Percentiles rank a stretch among this genome's conserved stretches.
Evolutionary conservation across 2,113 vertebrate species (phyloP).

Genomic region (Salminus brasiliensis): DNA sequence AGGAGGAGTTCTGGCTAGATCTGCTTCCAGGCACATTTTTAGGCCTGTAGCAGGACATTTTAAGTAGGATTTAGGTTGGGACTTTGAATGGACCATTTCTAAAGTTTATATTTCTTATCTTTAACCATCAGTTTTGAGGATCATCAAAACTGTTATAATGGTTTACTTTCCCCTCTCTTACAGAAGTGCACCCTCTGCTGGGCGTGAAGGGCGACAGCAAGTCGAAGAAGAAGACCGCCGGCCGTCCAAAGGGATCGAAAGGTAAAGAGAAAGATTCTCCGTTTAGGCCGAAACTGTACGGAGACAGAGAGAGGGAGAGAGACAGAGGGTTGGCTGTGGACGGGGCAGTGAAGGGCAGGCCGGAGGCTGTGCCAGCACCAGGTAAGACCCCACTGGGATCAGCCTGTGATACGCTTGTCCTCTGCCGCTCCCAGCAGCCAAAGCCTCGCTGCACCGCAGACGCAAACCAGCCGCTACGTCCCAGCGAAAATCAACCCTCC

Average conservation of each 20-base stretch:
- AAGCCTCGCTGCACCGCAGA: conserved; percentile 35
- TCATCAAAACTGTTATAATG: too few relatives aligned
- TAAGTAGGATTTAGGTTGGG: too few relatives aligned
- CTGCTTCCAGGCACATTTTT: too few relatives aligned
- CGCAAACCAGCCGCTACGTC: conserved; percentile 23
- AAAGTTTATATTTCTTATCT: too few relatives aligned
- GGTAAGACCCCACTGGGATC: conserved; percentile 82
- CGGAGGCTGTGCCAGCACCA: conserved; percentile 89
- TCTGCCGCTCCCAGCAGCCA: conserved; percentile 52
- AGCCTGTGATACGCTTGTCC: conserved; percentile 75
- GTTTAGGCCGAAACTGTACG: conserved; percentile 96
- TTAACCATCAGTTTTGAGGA: too few relatives aligned
- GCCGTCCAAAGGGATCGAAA: conserved; percentile 99
- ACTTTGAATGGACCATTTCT: too few relatives aligned
- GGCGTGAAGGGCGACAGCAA: conserved; percentile 98
- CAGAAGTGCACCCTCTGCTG: conserved; percentile 97
- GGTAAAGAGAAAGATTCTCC: conserved; percentile 99
- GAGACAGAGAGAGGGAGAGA: conserved; percentile 91
- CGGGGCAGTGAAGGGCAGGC: conserved; percentile 87
- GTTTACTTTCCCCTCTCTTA: conserved; percentile 9
- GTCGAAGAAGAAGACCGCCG: conserved; percentile 99
- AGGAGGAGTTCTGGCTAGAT: too few relatives aligned
- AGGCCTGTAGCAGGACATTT: too few relatives aligned
- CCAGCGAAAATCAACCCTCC: background rate
- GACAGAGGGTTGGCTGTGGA: conserved; percentile 72